These are phyloP conservation scores for Elephas maximus DNA, from an alignment of 2,113 vertebrate genomes.

Conservation along the genomic window DNA sequence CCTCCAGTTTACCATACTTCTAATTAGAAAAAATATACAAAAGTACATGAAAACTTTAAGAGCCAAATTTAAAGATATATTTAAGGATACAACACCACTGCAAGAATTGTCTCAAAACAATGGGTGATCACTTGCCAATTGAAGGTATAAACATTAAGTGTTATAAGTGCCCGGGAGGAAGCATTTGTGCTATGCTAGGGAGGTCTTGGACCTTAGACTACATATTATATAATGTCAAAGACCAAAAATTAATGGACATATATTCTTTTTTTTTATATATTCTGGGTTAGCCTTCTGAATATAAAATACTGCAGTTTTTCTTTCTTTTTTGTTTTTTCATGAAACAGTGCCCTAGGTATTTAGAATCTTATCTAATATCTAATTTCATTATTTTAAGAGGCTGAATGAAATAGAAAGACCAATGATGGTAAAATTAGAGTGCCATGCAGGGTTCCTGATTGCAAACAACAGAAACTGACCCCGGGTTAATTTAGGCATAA, in stretches of 20 bases:
- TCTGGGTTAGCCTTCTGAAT: neutral
- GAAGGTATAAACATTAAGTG: neutral
- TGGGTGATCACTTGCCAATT: neutral
- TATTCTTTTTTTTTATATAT: neutral
- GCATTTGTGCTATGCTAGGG: neutral
- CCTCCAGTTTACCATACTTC: neutral
- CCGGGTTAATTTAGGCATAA: neutral
- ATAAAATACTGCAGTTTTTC: neutral
- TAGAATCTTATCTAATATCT: neutral
- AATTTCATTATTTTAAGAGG: slow-evolving; percentile 13
- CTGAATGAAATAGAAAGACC: neutral
- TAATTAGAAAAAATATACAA: neutral
- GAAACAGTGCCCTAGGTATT: neutral
- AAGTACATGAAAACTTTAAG: neutral
- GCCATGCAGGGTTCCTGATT: neutral
- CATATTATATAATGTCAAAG: neutral
- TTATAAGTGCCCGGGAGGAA: neutral
- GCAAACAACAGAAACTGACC: neutral
- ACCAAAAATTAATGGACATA: neutral
- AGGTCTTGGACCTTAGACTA: neutral
- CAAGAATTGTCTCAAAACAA: neutral
- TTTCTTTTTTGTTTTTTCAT: neutral
- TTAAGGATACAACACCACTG: neutral
- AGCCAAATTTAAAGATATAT: neutral
- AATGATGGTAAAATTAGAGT: slow-evolving; percentile 14